Evolutionary conservation across 2,888 invertebrate species (phyloP), one percentile per base, ranked within the genome.

Genomic region (Stomorhina lunata): DNA sequence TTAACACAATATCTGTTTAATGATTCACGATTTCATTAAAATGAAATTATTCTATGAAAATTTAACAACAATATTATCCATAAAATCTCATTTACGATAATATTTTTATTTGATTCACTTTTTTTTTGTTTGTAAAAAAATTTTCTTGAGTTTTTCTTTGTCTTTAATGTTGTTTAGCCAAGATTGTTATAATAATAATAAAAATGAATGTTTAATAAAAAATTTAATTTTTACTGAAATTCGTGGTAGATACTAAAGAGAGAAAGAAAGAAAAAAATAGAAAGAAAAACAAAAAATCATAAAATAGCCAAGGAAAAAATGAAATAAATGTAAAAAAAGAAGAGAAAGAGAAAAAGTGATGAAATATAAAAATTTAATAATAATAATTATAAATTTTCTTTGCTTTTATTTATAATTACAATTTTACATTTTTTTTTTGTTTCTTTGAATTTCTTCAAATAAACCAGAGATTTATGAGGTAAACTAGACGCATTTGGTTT

Each of bases 151-250:
- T 73, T 4, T 20, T 32, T 65, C n/a, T 20, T 43, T 66, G 15
- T 75, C 73, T 68, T 66, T 32, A 53, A 73, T 37, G 22, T n/a
- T n/a, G n/a, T 80, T 77, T 53, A 79, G 61, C 45, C 53, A 45
- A 78, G 4, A 50, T 71, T 22, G 27, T 57, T 48, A 57, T 53
- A 37, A 50, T 66, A 57, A 57, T n/a, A 34, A 59, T 71, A 65
- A 57, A 71, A 63, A 78, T 69, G 15, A 73, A 40, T 65, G 32
- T 75, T 73, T 55, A 53, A 37, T 45, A 72, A 86, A 88, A 88
- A 89, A 88, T 90, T 87, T 87, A 88, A 88, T 88, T 89, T 90
- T 90, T 90, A 90, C 90, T 88, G 90, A 90, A 90, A 89, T 90
- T 87, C 85, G 84, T 86, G 88, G 88, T 88, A 82, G 90, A 87